These are phyloP conservation scores for Pentalonia nigronervosa DNA, from an alignment of 1,140 invertebrate genomes.

Conservation along the genomic window DNA sequence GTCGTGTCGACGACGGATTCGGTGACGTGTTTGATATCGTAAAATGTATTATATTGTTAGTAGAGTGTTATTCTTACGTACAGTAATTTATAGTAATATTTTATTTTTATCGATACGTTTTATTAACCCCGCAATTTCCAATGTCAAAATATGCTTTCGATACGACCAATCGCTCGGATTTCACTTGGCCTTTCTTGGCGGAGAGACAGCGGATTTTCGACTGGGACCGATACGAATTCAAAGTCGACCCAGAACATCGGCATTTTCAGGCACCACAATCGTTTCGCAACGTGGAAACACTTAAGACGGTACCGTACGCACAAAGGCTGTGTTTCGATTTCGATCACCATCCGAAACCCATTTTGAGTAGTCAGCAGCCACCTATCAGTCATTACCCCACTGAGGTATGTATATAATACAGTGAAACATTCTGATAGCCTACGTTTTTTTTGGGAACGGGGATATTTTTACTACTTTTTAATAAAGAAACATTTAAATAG, in stretches of 20 bases:
- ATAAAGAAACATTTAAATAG: no score
- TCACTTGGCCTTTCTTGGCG: conserved; percentile 16
- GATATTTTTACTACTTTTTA: no score
- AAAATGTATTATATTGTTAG: background rate
- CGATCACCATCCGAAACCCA: background rate
- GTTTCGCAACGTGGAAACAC: background rate
- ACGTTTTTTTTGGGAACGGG: no score
- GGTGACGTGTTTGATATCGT: background rate
- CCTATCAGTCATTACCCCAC: background rate
- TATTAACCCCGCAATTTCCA: background rate
- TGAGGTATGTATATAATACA: background rate
- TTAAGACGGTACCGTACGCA: background rate
- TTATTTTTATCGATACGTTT: background rate
- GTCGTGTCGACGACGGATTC: background rate
- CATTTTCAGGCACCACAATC: no score
- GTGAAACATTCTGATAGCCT: no score
- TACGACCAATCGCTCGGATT: conserved; percentile 38
- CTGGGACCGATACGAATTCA: conserved; percentile 30
- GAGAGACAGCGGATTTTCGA: conserved; percentile 24
- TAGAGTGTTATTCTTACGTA: background rate
- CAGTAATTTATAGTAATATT: no score
- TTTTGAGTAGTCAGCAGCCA: background rate
- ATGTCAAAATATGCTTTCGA: background rate
- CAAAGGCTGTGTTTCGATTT: conserved; percentile 12
- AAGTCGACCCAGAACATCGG: background rate